Conservation (phyloP, 2,797 vertebrate species). For the Potorous gilbertii region DNA sequence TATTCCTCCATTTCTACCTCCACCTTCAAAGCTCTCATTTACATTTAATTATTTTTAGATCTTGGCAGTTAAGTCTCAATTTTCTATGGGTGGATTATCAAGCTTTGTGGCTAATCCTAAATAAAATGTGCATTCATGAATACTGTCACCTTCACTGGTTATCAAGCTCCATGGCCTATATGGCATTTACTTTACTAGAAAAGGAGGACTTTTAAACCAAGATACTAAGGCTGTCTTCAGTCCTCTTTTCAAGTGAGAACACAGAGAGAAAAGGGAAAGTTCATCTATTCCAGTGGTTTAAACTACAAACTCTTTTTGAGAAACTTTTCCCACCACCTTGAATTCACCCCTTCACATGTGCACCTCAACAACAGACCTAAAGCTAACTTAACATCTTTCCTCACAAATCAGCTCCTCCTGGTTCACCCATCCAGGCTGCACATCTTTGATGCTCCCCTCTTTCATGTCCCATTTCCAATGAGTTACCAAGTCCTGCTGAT, state of each 20-base stretch:
- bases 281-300: not conserved
- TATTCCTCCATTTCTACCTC: not conserved
- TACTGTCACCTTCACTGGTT: not conserved
- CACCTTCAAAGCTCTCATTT: conserved; percentile 19
- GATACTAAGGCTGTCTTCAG: conserved; percentile 54
- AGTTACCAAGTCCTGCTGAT: not conserved
- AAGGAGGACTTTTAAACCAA: conserved; percentile 56
- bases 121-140: not conserved
- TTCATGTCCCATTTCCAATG: not conserved
- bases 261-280: not conserved
- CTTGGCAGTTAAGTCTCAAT: not conserved
- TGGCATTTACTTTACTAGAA: conserved; percentile 43
- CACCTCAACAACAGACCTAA: not conserved
- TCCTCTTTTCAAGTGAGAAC: not conserved
- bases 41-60: conserved; percentile 21
- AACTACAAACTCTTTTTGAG: not conserved
- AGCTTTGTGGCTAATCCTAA: conserved; percentile 25
- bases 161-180: conserved; percentile 40
- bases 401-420: not conserved
- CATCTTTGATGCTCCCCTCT: not conserved
- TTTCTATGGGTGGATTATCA: not conserved
- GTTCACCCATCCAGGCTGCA: not conserved
- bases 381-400: not conserved
- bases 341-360: not conserved
- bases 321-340: not conserved